Evolutionary conservation across 2,797 vertebrate species (phyloP).

Genomic region (Argyrosomus regius): DNA sequence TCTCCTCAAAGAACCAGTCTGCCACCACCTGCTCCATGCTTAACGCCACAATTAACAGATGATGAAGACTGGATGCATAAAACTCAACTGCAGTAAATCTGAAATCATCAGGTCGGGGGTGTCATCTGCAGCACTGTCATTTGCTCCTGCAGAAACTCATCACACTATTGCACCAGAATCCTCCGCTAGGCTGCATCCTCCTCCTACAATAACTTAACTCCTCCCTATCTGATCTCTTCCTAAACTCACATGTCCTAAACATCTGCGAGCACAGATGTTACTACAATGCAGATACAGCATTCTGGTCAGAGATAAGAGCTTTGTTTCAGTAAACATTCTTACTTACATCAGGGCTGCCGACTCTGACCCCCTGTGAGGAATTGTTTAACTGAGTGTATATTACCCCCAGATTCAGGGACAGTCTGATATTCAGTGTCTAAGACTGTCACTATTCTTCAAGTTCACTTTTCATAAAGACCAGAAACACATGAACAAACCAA

Average conservation of each 20-base stretch:
- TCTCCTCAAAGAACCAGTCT: not conserved
- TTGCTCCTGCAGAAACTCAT: too few relatives aligned
- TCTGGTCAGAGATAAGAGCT: not conserved
- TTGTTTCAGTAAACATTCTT: not conserved
- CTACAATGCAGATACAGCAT: not conserved
- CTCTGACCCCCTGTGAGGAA: not conserved
- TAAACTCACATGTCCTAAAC: not conserved
- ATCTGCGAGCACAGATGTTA: not conserved
- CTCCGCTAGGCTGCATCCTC: not conserved
- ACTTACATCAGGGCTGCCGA: not conserved
- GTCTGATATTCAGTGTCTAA: not conserved
- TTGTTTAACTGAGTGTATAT: not conserved
- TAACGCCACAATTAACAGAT: not conserved
- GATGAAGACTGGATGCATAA: not conserved
- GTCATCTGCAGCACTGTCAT: too few relatives aligned
- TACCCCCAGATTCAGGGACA: not conserved
- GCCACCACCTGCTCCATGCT: not conserved
- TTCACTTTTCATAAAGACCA: not conserved
- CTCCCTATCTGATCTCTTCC: not conserved
- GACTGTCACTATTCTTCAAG: not conserved
- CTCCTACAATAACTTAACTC: not conserved
- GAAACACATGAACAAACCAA: not conserved
- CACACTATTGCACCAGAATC: too few relatives aligned
- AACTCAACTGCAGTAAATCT: too few relatives aligned
- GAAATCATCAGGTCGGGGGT: not conserved